Base-by-base conservation (phyloP, 2,888 invertebrate genomes). In the Uropetala carovei region DNA sequence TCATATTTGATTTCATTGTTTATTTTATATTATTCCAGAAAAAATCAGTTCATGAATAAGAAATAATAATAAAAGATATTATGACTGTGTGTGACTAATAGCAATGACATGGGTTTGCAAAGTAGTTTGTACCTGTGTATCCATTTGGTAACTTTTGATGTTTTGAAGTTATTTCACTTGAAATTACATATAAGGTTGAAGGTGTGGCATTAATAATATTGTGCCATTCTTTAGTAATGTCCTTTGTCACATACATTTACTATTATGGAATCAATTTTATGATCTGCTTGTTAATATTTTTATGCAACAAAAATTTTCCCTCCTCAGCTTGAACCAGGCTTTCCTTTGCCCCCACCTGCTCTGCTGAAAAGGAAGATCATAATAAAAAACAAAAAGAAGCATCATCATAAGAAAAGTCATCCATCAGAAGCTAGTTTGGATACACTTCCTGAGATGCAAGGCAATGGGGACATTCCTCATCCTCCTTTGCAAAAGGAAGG, bases 341-440 rank as follows among this genome's bases (percentile, higher is more conserved):
- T 96, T 94, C 97, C 97, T 93, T 95, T 99, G 93, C 99, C 99
- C 75, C 98, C 99, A 92, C 99, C 99, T 0, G 96, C 97, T 68
- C 94, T 97, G 93, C 95, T 99, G 92, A 97, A 97, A 93, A 96
- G 98, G 93, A 99, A 99, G 95, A 99, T 99, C 94, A 98, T 99
- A 93, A 98, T 99, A 94, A 99, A 99, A 95, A 99, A 99, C 95
- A 99, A 99, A 95, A 99, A 99, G 95, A 98, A 98, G 94, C 98
- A 98, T 94, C 97, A 97, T 94, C 94, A 94, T 86, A 96, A 97
- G 94, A 96, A 96, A 93, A 93, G 94, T 85, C 94, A 94, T 83
- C 91, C 92, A 92, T 18, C 93, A 89, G 93, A 93, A n/a, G 93
- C 93, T 22, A 93, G 92, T 91, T 93, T 93, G 27, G 93, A 94